Percentiles rank a stretch among this genome's conserved stretches.
Evolutionary conservation across 1,140 invertebrate genomes (phyloP).

Genomic region (Metopolophium dirhodum): DNA sequence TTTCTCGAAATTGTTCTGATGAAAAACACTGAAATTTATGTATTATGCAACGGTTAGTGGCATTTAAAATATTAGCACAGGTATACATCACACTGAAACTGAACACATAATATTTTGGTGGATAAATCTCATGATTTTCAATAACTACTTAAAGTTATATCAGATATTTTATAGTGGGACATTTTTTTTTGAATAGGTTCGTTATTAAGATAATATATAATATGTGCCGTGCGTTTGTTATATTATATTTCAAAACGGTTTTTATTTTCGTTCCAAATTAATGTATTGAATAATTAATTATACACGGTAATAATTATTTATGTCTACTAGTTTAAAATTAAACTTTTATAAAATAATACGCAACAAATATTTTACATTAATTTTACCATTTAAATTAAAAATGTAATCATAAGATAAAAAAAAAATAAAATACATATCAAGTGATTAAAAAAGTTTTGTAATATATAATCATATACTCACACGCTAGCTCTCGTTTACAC

Average conservation of each 20-base stretch:
- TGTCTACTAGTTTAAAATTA: background rate
- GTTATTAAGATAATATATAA: background rate
- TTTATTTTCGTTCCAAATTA: background rate
- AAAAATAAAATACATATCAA: background rate
- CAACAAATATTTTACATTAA: background rate
- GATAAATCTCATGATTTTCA: background rate
- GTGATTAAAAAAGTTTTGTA: constrained; percentile 15
- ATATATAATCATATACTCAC: background rate
- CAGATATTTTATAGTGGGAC: background rate
- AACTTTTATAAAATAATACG: background rate
- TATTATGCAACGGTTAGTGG: background rate
- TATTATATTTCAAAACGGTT: background rate
- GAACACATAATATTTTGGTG: background rate
- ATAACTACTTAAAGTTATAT: background rate
- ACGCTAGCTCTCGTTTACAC: background rate
- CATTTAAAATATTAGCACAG: background rate
- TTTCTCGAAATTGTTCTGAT: background rate
- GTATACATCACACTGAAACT: background rate
- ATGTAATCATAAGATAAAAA: background rate
- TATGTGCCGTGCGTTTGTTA: background rate
- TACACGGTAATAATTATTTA: background rate
- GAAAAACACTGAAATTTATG: background rate
- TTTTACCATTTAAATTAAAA: background rate
- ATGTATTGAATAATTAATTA: background rate
- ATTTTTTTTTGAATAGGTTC: background rate